Evolutionary conservation across 2,113 vertebrate species (phyloP), one percentile per base, ranked within the genome.

Genomic region (Sinocyclocheilus rhinocerous): DNA sequence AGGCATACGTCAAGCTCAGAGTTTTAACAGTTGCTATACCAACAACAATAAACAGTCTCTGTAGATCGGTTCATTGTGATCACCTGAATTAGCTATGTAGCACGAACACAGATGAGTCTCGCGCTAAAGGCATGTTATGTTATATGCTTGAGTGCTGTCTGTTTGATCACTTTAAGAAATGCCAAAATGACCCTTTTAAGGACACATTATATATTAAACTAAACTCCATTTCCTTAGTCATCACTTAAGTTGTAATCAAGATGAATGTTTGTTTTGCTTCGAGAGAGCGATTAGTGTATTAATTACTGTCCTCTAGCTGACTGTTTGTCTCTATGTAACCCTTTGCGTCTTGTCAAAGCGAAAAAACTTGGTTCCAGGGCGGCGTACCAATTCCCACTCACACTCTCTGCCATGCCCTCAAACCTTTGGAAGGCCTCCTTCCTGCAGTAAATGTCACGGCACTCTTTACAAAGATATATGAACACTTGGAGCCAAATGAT

Each of bases 361-460:
- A 89, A 84, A 81, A 55, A 91, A 88, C n/a, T 81, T 82, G 90
- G 86, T 89, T 94, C 91, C 91, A 84, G 55, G 70, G 84, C 65
- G 85, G 79, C 83, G 84, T 87, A 91, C n/a, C 92, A 86, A 87
- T 92, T 92, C 91, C 91, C 91, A 75, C 84, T 72, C 89, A 77
- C 50, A 78, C 76, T 24, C 63, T 33, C 88, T 92, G 90, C 90
- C 92, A 88, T 93, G 93, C 92, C 93, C 91, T 93, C 92, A 93
- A 94, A 94, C 92, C 88, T 67, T 93, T 93, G 92, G 93, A 92
- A 88, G 90, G 90, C 80, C 85, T 81, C 87, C 93, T 91, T 94
- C 91, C 91, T 93, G 92, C 89, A 83, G 90, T 94, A 94, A 93
- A 94, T 93, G 92, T 94, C 92, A 93, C 61, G 77, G 69, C 88